phyloP scores from a whole-genome alignment of 2,113 vertebrate species.

The Narcine bancroftii region DNA sequence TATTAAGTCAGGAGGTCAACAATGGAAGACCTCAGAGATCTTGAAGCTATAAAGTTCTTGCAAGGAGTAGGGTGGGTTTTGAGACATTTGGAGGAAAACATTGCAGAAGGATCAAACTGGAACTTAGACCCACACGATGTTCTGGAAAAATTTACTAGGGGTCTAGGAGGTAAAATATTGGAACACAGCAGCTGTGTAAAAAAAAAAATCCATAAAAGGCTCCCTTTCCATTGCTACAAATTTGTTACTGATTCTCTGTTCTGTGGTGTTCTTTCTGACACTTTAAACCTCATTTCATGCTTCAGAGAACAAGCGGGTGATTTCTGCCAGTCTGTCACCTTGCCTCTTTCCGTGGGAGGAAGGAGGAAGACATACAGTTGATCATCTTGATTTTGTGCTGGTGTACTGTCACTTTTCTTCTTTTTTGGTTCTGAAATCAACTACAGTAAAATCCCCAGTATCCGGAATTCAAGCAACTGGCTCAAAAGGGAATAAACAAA shows the following conservation, averaged over 20 bases:
- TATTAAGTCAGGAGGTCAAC: no score
- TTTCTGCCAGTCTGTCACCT: neutral
- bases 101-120: neutral
- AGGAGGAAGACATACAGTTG: neutral
- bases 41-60: no score
- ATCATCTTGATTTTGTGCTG: neutral
- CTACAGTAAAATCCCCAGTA: no score
- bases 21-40: no score
- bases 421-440: neutral
- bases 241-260: neutral
- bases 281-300: neutral
- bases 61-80: no score
- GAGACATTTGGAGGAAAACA: neutral
- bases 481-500: no score
- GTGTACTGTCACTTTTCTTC: neutral
- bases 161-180: no score
- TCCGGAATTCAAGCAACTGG: no score
- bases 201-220: no score
- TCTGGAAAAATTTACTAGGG: no score
- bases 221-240: neutral
- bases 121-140: neutral
- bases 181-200: no score
- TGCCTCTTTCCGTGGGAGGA: neutral
- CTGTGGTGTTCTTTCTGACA: conserved; percentile 8
- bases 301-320: neutral